These are phyloP conservation scores for Bovichtus diacanthus DNA, from an alignment of 2,797 vertebrate species.

Conservation along the genomic window DNA sequence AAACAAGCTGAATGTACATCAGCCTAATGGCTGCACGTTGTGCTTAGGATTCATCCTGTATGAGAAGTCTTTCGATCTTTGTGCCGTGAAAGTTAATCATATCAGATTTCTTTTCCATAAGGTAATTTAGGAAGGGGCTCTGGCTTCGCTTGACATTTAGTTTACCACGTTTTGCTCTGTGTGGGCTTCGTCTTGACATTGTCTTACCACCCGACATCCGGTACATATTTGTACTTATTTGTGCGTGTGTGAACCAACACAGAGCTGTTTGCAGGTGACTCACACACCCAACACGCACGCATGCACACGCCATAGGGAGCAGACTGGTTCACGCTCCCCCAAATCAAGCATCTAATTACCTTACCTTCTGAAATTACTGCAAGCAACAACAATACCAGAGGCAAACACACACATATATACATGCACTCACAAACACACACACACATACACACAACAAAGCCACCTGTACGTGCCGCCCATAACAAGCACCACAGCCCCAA, in stretches of 20 bases:
- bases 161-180: slow-evolving; percentile 59
- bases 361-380: slow-evolving; percentile 54
- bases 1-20: slow-evolving; percentile 65
- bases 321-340: slow-evolving; percentile 41
- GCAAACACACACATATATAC: slow-evolving; percentile 23
- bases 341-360: slow-evolving; percentile 71
- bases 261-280: slow-evolving; percentile 66
- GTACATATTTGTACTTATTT: slow-evolving; percentile 21
- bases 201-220: slow-evolving; percentile 49
- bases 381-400: slow-evolving; percentile 45
- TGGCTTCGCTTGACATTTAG: slow-evolving; percentile 69
- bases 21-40: slow-evolving; percentile 56
- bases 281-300: slow-evolving; percentile 49
- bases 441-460: slow-evolving; percentile 53
- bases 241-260: slow-evolving; percentile 31
- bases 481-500: slow-evolving; percentile 74
- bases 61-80: slow-evolving; percentile 51
- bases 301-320: slow-evolving; percentile 31
- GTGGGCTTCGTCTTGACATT: slow-evolving; percentile 61
- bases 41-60: slow-evolving; percentile 62
- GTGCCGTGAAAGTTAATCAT: slow-evolving; percentile 62
- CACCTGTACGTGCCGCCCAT: slow-evolving; percentile 73
- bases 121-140: slow-evolving; percentile 64
- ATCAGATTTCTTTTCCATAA: slow-evolving; percentile 64
- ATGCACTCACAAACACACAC: slow-evolving; percentile 16